Base-by-base conservation (phyloP, 2,113 vertebrate species). In the Phoenicopterus ruber region DNA sequence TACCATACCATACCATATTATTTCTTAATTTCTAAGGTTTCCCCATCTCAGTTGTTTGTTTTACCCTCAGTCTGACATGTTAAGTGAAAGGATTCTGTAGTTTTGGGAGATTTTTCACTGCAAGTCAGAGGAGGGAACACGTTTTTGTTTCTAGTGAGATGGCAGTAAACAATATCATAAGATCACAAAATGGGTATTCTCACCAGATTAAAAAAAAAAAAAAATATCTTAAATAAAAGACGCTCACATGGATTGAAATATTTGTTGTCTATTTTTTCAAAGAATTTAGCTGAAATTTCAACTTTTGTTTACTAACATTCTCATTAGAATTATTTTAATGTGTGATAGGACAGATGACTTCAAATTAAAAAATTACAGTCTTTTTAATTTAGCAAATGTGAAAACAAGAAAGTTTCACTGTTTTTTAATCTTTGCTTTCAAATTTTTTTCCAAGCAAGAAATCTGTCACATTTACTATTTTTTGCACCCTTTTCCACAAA, bases 1-100 rank as follows among this genome's bases (percentile, higher is more conserved):
- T 21, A 5, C 3, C 36, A 13, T 46, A 19, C 70, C 58, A 38
- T 46, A 31, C 11, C 11, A 44, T 55, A 34, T 32, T 47, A 44
- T 52, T 78, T 46, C 10, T 63, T 77, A 3, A 55, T 73, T 83
- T 92, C 40, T 47, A 70, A n/a, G 9, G 1, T 50, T 73, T 86
- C 5, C 9, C 31, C 13, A 38, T 29, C 29, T 52, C 25, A 54
- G 0, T n/a, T 0, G 1, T 49, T 62, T 38, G 5, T 54, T 88
- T 61, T 36, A 40, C 21, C 10, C 7, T 54, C 29, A 49, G 4
- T 61, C 26, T 61, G 13, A 15, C 17, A 55, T 22, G 4, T 57
- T 62, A 58, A 82, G 31, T 3, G 2, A 70, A 84, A 55, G 3
- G 7, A 73, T 63, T 62, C 24, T 32, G 36, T 5, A 19, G 4